phyloP scores from a whole-genome alignment of 2,888 invertebrate genomes.

The Rhogogaster chlorosoma region DNA sequence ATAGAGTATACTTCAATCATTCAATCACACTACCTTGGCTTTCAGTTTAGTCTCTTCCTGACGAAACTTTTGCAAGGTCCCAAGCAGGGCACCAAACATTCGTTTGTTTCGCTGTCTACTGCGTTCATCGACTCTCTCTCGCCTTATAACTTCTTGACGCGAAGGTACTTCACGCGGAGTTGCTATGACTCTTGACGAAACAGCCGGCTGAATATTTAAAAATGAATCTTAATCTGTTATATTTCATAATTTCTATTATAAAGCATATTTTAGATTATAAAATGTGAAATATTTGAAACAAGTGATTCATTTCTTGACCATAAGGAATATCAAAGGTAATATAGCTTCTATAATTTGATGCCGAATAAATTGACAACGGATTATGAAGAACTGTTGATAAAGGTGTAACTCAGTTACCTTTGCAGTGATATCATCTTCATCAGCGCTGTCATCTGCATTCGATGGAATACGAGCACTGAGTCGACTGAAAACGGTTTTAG shows the following conservation, averaged over 20 bases:
- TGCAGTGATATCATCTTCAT: slow-evolving; percentile 72
- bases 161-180: slow-evolving; percentile 91
- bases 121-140: slow-evolving; percentile 92
- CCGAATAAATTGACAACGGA: not conserved
- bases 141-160: slow-evolving; percentile 87
- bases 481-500: slow-evolving; percentile 76
- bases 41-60: slow-evolving; percentile 95
- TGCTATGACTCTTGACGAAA: slow-evolving; percentile 90
- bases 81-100: slow-evolving; percentile 97
- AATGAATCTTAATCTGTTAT: not conserved
- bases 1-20: not conserved
- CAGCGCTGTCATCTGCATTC: slow-evolving; percentile 75
- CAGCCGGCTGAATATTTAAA: slow-evolving; percentile 78
- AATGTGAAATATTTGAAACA: not conserved
- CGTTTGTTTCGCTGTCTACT: slow-evolving; percentile 92
- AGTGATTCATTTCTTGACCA: not conserved
- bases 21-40: slow-evolving; percentile 83
- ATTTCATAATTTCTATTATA: not conserved
- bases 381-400: not conserved
- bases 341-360: not conserved
- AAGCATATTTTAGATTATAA: not conserved
- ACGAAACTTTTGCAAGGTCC: slow-evolving; percentile 96
- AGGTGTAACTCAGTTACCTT: slow-evolving; percentile 61
- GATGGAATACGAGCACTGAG: slow-evolving; percentile 75
- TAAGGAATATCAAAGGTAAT: not conserved